phyloP scores from a whole-genome alignment of 2,888 invertebrate species.

The Scotopteryx bipunctaria region DNA sequence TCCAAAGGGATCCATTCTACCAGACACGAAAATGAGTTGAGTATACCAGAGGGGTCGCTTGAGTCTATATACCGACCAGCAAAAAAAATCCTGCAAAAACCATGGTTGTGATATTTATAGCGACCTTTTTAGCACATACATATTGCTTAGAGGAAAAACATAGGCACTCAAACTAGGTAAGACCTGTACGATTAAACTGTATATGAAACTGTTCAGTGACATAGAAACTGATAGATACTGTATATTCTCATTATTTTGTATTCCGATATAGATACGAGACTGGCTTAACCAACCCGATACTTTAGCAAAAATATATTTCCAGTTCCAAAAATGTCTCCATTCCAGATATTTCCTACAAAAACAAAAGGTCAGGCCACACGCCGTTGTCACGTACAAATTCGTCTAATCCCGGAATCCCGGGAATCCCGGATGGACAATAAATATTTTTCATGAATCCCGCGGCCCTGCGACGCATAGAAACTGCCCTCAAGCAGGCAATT shows the following conservation, averaged over 20 bases:
- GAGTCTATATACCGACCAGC: no score
- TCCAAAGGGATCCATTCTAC: no score
- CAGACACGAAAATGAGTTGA: no score
- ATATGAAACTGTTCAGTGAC: no score
- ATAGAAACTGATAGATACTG: background rate
- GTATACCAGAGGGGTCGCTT: no score
- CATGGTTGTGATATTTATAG: no score
- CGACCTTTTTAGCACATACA: no score
- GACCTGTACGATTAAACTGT: no score
- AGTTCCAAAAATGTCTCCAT: constrained; percentile 8
- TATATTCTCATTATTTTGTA: background rate
- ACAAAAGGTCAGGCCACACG: constrained; percentile 43
- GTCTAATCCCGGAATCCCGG: constrained; percentile 66
- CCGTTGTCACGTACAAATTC: constrained; percentile 74
- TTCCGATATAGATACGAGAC: background rate
- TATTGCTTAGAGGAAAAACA: no score
- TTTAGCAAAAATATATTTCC: background rate
- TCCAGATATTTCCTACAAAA: constrained; percentile 32
- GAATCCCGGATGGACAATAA: constrained; percentile 69
- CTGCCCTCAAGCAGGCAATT: constrained; percentile 80
- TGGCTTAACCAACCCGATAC: constrained; percentile 2
- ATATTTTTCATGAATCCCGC: constrained; percentile 80
- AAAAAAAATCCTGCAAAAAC: no score
- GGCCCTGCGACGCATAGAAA: constrained; percentile 74
- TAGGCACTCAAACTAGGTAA: no score